Evolutionary conservation across 2,888 invertebrate genomes (phyloP).

Genomic region (Phania funesta): DNA sequence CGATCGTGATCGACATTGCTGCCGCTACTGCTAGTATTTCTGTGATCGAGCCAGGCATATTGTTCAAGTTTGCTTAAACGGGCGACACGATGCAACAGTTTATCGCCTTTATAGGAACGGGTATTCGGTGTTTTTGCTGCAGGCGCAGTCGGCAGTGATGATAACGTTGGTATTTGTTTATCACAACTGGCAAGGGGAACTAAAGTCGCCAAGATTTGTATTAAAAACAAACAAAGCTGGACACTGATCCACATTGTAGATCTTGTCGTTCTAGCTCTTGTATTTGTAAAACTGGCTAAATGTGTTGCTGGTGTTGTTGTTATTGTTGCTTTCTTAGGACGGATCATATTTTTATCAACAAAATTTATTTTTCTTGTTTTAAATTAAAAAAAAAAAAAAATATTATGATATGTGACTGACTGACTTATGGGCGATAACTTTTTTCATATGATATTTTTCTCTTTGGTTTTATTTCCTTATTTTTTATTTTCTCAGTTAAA

Average conservation of each 20-base stretch:
- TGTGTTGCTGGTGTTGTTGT: slow-evolving; percentile 4
- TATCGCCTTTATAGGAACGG: slow-evolving; percentile 37
- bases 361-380: slow-evolving; percentile 18
- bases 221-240: slow-evolving; percentile 57
- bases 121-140: neutral
- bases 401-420: slow-evolving; percentile 60
- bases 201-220: slow-evolving; percentile 64
- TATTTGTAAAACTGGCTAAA: slow-evolving; percentile 16
- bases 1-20: slow-evolving; percentile 4
- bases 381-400: neutral
- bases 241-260: slow-evolving; percentile 63
- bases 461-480: slow-evolving; percentile 45
- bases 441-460: slow-evolving; percentile 29
- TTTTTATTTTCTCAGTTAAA: slow-evolving; percentile 4
- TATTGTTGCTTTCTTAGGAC: slow-evolving; percentile 44
- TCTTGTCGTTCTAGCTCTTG: slow-evolving; percentile 8
- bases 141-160: slow-evolving; percentile 23
- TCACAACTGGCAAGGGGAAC: slow-evolving; percentile 58
- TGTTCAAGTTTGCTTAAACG: slow-evolving; percentile 49
- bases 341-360: slow-evolving; percentile 54
- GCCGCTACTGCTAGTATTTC: slow-evolving; percentile 9
- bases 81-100: slow-evolving; percentile 60
- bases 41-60: slow-evolving; percentile 19
- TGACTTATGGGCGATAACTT: slow-evolving; percentile 10
- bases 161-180: slow-evolving; percentile 47